Evolutionary conservation across 2,888 invertebrate species (phyloP).

Genomic region (Liodrosophila aerea): DNA sequence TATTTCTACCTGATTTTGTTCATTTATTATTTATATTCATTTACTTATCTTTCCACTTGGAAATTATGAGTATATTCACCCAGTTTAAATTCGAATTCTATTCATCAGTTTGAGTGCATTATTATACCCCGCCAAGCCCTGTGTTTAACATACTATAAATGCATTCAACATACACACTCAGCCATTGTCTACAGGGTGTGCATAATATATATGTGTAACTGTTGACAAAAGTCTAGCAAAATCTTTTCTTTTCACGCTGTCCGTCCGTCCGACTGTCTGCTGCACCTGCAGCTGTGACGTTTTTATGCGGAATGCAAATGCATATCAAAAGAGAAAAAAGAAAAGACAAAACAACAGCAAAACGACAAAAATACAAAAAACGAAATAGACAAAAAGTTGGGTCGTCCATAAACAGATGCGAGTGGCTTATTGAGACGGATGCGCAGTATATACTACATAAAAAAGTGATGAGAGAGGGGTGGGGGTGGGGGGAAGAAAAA

Average conservation of each 20-base stretch:
- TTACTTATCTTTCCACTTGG: no score
- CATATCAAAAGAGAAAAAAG: slow-evolving; percentile 5
- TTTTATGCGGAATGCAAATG: slow-evolving; percentile 27
- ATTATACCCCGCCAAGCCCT: no score
- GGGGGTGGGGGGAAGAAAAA: neutral
- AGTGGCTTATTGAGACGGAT: slow-evolving; percentile 36
- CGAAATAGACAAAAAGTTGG: slow-evolving; percentile 17
- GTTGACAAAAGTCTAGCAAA: slow-evolving; percentile 39
- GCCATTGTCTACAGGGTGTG: slow-evolving; percentile 2
- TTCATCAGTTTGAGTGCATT: no score
- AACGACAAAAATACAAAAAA: neutral
- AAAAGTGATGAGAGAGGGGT: no score
- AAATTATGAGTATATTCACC: no score
- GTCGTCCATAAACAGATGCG: slow-evolving; percentile 20
- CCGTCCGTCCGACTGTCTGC: neutral
- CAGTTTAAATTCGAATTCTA: no score
- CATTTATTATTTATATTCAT: no score
- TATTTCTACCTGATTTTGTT: no score
- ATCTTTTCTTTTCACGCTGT: slow-evolving; percentile 13
- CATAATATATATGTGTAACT: slow-evolving; percentile 3
- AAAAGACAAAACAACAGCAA: slow-evolving; percentile 4
- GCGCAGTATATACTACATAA: slow-evolving; percentile 29
- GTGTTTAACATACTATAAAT: no score
- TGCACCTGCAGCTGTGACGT: slow-evolving; percentile 32
- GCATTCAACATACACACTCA: slow-evolving; percentile 1